Conservation (phyloP, 1,140 invertebrate genomes). For the Uloborus diversus region DNA sequence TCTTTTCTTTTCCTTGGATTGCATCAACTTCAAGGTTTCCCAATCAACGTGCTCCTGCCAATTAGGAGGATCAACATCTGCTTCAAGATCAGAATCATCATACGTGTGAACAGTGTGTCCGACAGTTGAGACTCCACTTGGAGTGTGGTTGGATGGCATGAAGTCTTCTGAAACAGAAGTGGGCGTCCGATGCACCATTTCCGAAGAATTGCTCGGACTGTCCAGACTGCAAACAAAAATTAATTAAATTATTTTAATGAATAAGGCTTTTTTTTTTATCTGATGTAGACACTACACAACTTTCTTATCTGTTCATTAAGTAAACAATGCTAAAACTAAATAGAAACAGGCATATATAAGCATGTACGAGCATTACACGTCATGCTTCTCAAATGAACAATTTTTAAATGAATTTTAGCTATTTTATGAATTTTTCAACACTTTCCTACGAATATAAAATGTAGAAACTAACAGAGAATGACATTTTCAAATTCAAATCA, state of each 20-base stretch:
- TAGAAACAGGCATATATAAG: too few species aligned
- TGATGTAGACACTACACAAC: not conserved
- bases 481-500: too few species aligned
- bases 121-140: conserved; percentile 37
- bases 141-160: conserved; percentile 35
- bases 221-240: conserved; percentile 67
- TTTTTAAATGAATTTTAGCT: too few species aligned
- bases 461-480: too few species aligned
- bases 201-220: conserved; percentile 72
- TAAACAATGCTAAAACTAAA: too few species aligned
- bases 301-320: too few species aligned
- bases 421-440: too few species aligned
- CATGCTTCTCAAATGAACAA: too few species aligned
- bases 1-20: conserved; percentile 84
- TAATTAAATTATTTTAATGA: not conserved
- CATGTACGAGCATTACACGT: too few species aligned
- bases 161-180: conserved; percentile 36
- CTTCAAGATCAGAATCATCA: conserved; percentile 80
- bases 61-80: conserved; percentile 79
- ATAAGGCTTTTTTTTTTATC: not conserved
- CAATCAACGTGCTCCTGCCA: conserved; percentile 85
- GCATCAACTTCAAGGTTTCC: conserved; percentile 77
- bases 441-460: too few species aligned
- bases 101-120: conserved; percentile 22
- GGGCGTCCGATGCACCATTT: conserved; percentile 65